phyloP scores from a whole-genome alignment of 2,888 invertebrate species.

The Folsomia manolachei region DNA sequence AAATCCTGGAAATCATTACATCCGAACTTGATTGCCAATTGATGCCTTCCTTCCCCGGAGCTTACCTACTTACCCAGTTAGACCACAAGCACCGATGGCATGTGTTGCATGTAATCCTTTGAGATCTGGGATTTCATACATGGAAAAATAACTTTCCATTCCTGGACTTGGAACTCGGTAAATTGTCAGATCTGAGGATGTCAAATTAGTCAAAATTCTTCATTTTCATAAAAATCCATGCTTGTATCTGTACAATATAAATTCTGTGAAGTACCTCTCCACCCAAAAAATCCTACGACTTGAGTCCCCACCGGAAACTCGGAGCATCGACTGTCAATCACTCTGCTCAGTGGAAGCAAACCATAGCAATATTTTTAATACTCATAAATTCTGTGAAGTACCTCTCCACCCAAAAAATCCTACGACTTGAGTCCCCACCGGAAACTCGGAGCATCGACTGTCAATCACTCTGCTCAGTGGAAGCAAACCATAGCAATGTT shows the following conservation, averaged over 20 bases:
- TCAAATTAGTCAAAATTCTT: no score
- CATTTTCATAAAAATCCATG: no score
- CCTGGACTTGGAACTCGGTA: slow-evolving; percentile 28
- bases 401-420: background rate
- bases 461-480: slow-evolving; percentile 20
- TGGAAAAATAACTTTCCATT: slow-evolving; percentile 17
- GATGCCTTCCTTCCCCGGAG: no score
- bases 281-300: slow-evolving; percentile 66
- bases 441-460: slow-evolving; percentile 52
- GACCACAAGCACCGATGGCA: slow-evolving; percentile 13
- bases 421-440: slow-evolving; percentile 37
- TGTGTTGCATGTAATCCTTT: slow-evolving; percentile 24
- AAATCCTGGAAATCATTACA: slow-evolving; percentile 55
- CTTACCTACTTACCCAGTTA: slow-evolving; percentile 55
- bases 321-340: slow-evolving; percentile 46
- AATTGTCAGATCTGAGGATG: slow-evolving; percentile 29
- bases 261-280: no score
- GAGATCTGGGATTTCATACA: slow-evolving; percentile 33
- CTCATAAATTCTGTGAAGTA: no score
- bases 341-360: slow-evolving; percentile 17
- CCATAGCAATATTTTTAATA: no score
- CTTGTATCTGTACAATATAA: no score
- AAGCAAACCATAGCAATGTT: no score
- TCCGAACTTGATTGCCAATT: no score
- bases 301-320: slow-evolving; percentile 65